Evolutionary conservation across 2,113 vertebrate genomes (phyloP), one percentile per base, ranked within the genome.

Genomic region (Aegithalos caudatus): DNA sequence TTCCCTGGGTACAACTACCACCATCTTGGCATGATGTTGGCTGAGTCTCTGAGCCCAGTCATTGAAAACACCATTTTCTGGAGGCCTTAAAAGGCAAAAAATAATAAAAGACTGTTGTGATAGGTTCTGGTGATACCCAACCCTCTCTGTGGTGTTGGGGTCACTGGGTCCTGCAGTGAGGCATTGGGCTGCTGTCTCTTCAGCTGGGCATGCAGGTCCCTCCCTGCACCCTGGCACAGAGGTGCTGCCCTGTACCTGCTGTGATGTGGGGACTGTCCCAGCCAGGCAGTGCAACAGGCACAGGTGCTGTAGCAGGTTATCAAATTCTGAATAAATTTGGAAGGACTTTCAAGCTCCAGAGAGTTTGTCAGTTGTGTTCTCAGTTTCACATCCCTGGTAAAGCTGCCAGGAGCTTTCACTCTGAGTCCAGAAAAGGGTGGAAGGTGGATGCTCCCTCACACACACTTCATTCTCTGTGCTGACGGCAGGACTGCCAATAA

Each of bases 221-320:
- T 47, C 22, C 69, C 44, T 6, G 3, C 7, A 4, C 5, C 42
- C 18, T 1, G 6, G 78, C 60, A 29, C 0, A 0, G 79, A 45
- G 40, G 7, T 57, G 50, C 44, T 67, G 24, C 40, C 33, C 51
- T 54, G 27, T 35, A 23, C 37, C 31, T 23, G 53, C 72, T 20
- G 53, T 4, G 2, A 7, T 11, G 5, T 37, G 76, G 66, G 47
- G 10, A 20, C 22, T 33, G 47, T 65, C 53, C 81, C 51, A 76
- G 1, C 33, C 78, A 76, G 71, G 66, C 71, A 54, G 38, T 54
- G 65, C 20, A 15, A n/a, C 25, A 57, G n/a, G 35, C 17, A 5
- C 21, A 27, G 44, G 35, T 54, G 7, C n/a, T 72, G 56, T 64
- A 76, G 61, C 61, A 47, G 15, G 27, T 21, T 50, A 19, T 50